phyloP scores from a whole-genome alignment of 2,888 invertebrate genomes.

The Elegia similella region DNA sequence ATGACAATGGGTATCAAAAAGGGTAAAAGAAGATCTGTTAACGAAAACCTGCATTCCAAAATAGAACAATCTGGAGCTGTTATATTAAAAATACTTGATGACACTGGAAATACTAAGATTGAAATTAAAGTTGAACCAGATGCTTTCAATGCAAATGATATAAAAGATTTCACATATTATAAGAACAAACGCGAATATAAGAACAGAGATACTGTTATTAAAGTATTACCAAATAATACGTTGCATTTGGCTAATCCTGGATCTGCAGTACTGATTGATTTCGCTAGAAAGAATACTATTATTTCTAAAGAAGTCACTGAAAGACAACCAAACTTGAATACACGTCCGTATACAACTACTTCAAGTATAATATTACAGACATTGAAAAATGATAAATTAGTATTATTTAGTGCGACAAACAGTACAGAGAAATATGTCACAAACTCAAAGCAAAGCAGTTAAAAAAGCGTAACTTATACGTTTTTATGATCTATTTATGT shows the following conservation, averaged over 20 bases:
- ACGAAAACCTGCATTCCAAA: conserved; percentile 22
- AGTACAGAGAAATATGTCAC: neutral
- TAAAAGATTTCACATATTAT: neutral
- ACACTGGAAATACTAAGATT: conserved; percentile 37
- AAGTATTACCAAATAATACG: conserved; percentile 38
- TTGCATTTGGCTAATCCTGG: conserved; percentile 28
- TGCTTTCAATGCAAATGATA: conserved; percentile 18
- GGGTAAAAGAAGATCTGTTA: conserved; percentile 42
- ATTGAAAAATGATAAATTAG: neutral
- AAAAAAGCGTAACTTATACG: too few species aligned
- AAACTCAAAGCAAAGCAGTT: neutral
- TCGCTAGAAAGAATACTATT: conserved; percentile 5
- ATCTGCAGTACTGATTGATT: neutral
- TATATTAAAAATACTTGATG: conserved; percentile 45
- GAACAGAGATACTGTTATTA: conserved; percentile 32
- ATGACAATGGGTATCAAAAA: conserved; percentile 27
- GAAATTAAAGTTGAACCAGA: conserved; percentile 46
- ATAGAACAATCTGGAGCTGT: conserved; percentile 28
- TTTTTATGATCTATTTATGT: too few species aligned
- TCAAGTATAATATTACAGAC: neutral
- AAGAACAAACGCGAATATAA: neutral
- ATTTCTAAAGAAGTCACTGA: conserved; percentile 5
- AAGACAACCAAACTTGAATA: neutral
- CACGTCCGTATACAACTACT: neutral
- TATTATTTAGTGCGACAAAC: neutral